Evolutionary conservation across 2,113 vertebrate genomes (phyloP), one percentile per base, ranked within the genome.

Genomic region (Barbus barbus): DNA sequence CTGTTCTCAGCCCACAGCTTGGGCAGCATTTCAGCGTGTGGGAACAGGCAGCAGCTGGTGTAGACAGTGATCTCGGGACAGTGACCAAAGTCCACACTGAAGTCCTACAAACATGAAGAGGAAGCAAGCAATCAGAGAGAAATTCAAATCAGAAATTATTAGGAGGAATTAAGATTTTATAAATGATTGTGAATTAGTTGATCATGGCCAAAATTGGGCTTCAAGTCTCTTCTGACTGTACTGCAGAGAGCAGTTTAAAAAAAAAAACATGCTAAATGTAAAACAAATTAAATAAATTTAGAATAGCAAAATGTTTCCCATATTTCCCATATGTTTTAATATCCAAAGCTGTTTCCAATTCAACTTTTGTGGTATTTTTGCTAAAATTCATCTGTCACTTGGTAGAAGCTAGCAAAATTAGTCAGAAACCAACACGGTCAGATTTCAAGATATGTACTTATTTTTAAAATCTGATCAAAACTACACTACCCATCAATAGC

Each of bases 21-120:
- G 28, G 94, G 91, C 80, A 99, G 96, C 69, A 97, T 96, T 22
- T 94, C 94, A n/a, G 94, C 92, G 0, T 93, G 91, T 0, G 98
- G 98, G 83, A 97, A 99, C 78, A 95, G 93, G 84, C 98, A 99
- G 93, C 98, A 99, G 92, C 96, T 93, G 0, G 96, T 98, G 44
- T 98, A 99, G 26, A 98, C 97, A 0, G 97, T 99, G 92, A 99
- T 98, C 93, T 99, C 98, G 0, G 98, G 98, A 91, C 98, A 99
- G 41, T 96, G 97, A 33, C 97, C 98, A 86, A 96, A 96, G 1
- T 92, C 95, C 87, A 98, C 90, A 0, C 96, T 98, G 91, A 97
- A 99, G 91, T 99, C 98, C 98, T 99, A 78, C 38, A 90, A n/a
- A 92, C 53, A 53, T 5, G 26, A 89, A 92, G 33, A 22, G 56